phyloP scores from a whole-genome alignment of 2,113 vertebrate genomes.

The Mesitornis unicolor region DNA sequence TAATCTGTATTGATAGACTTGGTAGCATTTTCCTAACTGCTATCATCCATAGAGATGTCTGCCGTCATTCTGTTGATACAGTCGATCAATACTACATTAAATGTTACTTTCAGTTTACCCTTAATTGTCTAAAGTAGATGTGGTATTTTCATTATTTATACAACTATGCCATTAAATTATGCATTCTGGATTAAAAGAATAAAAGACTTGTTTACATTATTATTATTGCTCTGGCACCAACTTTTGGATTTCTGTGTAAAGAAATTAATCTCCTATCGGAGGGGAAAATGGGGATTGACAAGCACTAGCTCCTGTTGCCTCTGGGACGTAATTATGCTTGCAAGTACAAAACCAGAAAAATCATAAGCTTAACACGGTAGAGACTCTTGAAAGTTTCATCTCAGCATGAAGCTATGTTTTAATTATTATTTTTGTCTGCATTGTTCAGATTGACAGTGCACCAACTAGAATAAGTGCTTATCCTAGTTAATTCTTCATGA shows the following conservation, averaged over 20 bases:
- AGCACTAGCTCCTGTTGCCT: conserved; percentile 61
- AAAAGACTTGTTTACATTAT: conserved; percentile 55
- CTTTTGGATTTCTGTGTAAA: conserved; percentile 64
- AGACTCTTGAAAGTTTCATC: conserved; percentile 68
- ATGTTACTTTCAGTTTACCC: conserved; percentile 55
- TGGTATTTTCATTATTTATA: conserved; percentile 69
- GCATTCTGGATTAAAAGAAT: conserved; percentile 58
- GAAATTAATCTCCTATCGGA: conserved; percentile 47
- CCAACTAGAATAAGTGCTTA: conserved; percentile 61
- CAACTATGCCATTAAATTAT: conserved; percentile 50
- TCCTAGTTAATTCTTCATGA: conserved; percentile 71
- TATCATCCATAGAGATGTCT: conserved; percentile 52
- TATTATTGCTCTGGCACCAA: conserved; percentile 59
- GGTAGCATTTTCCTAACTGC: conserved; percentile 58
- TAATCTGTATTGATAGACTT: conserved; percentile 49
- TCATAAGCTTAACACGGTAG: conserved; percentile 65
- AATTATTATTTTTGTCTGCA: conserved; percentile 69
- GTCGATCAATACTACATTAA: conserved; percentile 69
- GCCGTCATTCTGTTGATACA: conserved; percentile 29
- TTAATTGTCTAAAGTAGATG: conserved; percentile 63
- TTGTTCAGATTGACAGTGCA: conserved; percentile 53
- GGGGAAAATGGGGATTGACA: conserved; percentile 57
- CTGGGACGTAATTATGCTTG: conserved; percentile 64
- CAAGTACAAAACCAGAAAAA: conserved; percentile 60
- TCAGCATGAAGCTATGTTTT: conserved; percentile 72